Evolutionary conservation across 1,140 invertebrate genomes (phyloP).

Genomic region (Nylanderia fulva): DNA sequence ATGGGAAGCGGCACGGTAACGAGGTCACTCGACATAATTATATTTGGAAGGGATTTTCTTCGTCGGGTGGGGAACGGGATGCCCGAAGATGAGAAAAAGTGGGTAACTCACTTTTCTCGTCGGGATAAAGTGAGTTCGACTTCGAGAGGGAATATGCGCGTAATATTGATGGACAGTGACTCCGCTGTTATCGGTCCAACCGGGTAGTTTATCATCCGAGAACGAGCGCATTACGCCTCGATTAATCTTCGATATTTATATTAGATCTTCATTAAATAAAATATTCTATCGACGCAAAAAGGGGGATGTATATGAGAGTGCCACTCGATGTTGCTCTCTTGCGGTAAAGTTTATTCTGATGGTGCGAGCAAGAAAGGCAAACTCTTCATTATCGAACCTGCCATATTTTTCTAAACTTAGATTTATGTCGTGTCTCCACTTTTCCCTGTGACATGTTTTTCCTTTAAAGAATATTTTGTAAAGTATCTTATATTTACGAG

Average conservation of each 20-base stretch:
- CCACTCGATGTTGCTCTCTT: conserved; percentile 11
- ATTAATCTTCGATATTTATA: conserved; percentile 84
- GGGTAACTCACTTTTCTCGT: conserved; percentile 74
- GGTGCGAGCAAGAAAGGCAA: conserved; percentile 13
- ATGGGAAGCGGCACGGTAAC: conserved; percentile 63
- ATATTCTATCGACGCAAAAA: conserved; percentile 62
- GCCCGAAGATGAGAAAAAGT: conserved; percentile 66
- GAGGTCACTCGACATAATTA: conserved; percentile 69
- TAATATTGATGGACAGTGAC: conserved; percentile 83
- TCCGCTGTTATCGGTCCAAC: conserved; percentile 73
- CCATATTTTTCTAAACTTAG: conserved; percentile 40
- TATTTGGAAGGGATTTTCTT: conserved; percentile 69
- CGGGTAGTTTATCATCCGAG: conserved; percentile 79
- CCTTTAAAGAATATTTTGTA: background rate
- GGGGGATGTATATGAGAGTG: background rate
- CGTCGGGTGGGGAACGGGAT: conserved; percentile 20
- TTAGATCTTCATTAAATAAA: conserved; percentile 79
- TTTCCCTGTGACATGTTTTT: background rate
- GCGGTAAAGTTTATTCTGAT: conserved; percentile 13
- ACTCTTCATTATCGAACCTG: conserved; percentile 63
- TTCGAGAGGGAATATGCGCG: conserved; percentile 54
- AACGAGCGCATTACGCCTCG: conserved; percentile 80
- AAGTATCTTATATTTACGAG: background rate
- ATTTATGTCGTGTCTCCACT: conserved; percentile 21
- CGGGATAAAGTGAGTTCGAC: conserved; percentile 70